phyloP scores from a whole-genome alignment of 2,113 vertebrate genomes.

The Anoura caudifer region DNA sequence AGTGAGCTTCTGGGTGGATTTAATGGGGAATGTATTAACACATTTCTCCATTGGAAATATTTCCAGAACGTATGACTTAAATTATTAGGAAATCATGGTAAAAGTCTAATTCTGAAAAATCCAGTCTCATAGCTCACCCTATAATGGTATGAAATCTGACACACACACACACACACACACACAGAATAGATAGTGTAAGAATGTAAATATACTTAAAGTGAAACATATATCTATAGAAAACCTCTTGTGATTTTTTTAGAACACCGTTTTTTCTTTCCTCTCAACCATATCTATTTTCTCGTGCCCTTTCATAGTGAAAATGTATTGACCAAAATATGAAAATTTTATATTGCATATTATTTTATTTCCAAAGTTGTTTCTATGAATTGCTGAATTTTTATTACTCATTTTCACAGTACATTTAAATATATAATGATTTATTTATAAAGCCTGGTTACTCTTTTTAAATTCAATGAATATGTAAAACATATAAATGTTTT shows the following conservation, averaged over 20 bases:
- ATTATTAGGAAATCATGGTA: neutral
- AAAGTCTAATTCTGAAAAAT: neutral
- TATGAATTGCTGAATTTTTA: neutral
- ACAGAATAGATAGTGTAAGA: neutral
- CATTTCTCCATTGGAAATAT: neutral
- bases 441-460: neutral
- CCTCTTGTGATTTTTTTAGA: neutral
- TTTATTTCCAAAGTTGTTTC: neutral
- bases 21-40: neutral
- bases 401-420: neutral
- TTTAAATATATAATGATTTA: neutral
- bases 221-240: neutral
- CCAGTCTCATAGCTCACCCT: too few species aligned
- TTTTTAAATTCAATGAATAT: neutral
- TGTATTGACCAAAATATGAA: neutral
- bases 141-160: neutral
- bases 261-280: neutral
- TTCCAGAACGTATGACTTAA: neutral
- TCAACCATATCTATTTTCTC: neutral
- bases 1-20: neutral
- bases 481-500: neutral
- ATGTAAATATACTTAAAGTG: neutral
- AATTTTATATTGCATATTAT: neutral
- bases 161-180: neutral
- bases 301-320: neutral